A percentile compares a stretch with the other conserved stretches of the same genome.
Conservation (phyloP, 2,797 vertebrate genomes). For the Micromesistius poutassou region DNA sequence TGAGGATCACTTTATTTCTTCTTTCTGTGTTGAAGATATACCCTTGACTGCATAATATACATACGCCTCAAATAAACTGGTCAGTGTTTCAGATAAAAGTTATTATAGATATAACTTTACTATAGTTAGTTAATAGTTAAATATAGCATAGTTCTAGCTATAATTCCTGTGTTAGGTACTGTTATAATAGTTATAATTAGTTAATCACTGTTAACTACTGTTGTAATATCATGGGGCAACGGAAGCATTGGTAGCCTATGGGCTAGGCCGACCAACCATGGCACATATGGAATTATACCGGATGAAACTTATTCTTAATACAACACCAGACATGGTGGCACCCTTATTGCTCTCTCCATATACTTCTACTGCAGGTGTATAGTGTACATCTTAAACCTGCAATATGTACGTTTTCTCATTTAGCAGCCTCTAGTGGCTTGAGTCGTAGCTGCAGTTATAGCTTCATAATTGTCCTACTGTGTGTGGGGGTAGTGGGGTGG, state of each 20-base stretch:
- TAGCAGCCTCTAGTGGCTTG: neutral
- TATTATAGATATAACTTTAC: too few relatives aligned
- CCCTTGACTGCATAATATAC: neutral
- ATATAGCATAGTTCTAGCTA: neutral
- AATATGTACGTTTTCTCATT: too few relatives aligned
- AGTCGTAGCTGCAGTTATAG: neutral
- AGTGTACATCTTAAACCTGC: too few relatives aligned
- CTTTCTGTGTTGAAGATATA: neutral
- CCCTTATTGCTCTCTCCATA: neutral
- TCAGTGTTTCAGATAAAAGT: neutral
- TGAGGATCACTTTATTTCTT: conserved; percentile 25
- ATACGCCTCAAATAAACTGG: neutral
- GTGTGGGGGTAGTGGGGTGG: too few relatives aligned
- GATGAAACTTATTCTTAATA: neutral
- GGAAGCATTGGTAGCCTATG: neutral
- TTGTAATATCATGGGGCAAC: neutral
- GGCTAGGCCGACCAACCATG: neutral
- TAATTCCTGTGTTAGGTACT: neutral
- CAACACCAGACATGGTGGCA: neutral
- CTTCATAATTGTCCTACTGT: too few relatives aligned
- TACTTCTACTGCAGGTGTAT: neutral
- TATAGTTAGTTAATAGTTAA: too few relatives aligned
- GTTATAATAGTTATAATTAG: too few relatives aligned
- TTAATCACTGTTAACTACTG: too few relatives aligned
- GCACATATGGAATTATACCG: neutral